Conservation (phyloP, 2,797 vertebrate genomes). For the Vultur gryphus region DNA sequence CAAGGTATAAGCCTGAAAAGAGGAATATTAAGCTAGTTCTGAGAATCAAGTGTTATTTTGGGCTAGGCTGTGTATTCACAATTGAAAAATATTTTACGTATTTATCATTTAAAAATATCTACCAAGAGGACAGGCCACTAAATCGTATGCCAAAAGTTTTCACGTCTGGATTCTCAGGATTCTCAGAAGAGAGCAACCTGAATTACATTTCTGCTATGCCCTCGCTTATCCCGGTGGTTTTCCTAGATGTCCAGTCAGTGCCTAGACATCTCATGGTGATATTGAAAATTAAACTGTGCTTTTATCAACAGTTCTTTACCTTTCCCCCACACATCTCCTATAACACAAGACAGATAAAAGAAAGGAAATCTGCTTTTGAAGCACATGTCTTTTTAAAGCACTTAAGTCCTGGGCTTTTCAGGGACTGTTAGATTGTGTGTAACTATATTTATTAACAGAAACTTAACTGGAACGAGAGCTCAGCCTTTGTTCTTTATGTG, state of each 20-base stretch:
- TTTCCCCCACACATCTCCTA: not conserved
- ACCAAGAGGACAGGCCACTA: not conserved
- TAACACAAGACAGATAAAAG: not conserved
- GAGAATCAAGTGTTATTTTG: not conserved
- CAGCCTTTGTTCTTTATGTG: not conserved
- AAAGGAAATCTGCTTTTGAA: not conserved
- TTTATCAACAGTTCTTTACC: not conserved
- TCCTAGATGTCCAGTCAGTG: not conserved
- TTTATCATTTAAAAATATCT: not conserved
- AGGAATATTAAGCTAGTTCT: not conserved
- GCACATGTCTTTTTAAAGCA: not conserved
- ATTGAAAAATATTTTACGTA: not conserved
- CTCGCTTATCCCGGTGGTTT: not conserved
- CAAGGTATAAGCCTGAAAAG: not conserved
- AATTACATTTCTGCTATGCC: not conserved
- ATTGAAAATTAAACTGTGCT: not conserved
- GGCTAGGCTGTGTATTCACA: not conserved
- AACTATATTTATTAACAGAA: not conserved
- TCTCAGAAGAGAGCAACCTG: not conserved
- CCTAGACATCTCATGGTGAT: not conserved
- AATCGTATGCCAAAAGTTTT: not conserved
- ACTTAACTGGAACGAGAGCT: not conserved
- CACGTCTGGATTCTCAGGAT: not conserved
- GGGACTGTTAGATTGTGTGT: not conserved
- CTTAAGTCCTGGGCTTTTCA: not conserved